A percentile compares a stretch with the other conserved stretches of the same genome.
Conservation (phyloP, 1,140 invertebrate genomes). For the Pseudomyrmex gracilis region DNA sequence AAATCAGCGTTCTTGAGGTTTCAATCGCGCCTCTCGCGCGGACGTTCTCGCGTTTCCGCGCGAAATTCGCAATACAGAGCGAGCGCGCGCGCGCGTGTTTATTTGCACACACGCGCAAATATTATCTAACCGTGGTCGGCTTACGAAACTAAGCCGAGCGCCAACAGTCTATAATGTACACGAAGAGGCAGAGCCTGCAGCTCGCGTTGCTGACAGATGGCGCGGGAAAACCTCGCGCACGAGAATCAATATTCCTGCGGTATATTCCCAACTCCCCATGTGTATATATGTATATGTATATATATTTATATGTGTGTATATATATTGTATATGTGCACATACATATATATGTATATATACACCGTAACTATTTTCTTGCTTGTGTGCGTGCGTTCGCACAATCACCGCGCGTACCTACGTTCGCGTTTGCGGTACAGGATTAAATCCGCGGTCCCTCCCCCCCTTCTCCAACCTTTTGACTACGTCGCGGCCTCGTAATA, state of each 20-base stretch:
- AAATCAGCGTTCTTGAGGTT: background rate
- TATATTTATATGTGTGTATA: background rate
- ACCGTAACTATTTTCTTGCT: conserved; percentile 20
- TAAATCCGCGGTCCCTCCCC: conserved; percentile 23
- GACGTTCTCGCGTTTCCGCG: conserved; percentile 15
- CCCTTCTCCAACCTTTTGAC: background rate
- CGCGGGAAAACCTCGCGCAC: conserved; percentile 56
- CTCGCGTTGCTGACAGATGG: conserved; percentile 63
- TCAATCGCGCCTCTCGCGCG: background rate
- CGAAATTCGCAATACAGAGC: background rate
- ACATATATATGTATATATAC: conserved; percentile 32
- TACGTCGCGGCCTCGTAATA: conserved; percentile 31
- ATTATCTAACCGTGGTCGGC: conserved; percentile 66
- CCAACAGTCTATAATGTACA: conserved; percentile 61
- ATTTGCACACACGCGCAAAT: conserved; percentile 64
- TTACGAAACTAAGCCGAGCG: conserved; percentile 68
- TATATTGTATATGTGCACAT: background rate
- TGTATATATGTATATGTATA: background rate
- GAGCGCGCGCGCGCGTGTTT: conserved; percentile 42
- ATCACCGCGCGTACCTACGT: conserved; percentile 43
- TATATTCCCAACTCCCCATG: conserved; percentile 27
- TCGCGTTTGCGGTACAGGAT: conserved; percentile 55
- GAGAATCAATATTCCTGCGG: conserved; percentile 67
- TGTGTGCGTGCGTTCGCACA: conserved; percentile 42
- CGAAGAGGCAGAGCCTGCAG: background rate